Conservation (phyloP, 1,140 invertebrate species). For the Uloborus diversus region DNA sequence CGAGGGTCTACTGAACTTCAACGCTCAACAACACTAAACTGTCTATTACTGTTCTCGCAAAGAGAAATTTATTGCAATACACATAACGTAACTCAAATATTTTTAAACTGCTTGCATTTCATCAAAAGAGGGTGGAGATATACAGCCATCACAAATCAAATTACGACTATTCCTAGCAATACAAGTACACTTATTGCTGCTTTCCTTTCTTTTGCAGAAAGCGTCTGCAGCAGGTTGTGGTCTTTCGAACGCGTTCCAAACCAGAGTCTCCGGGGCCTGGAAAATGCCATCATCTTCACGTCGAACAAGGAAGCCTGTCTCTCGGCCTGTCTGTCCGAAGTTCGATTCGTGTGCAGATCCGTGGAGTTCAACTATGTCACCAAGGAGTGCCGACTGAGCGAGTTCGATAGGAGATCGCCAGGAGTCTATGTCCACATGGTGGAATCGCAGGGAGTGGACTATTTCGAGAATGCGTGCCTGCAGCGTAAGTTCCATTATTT, state of each 20-base stretch:
- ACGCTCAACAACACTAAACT: no score
- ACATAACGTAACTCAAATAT: no score
- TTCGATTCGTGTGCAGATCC: conserved; percentile 89
- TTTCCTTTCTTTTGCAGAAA: conserved; percentile 71
- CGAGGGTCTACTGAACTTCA: no score
- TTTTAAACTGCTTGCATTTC: no score
- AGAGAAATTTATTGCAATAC: no score
- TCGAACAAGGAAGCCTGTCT: conserved; percentile 93
- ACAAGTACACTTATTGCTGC: neutral
- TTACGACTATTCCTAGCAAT: no score
- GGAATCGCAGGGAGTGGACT: conserved; percentile 90
- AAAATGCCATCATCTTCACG: conserved; percentile 91
- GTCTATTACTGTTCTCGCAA: no score
- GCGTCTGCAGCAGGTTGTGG: conserved; percentile 90
- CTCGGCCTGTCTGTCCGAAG: conserved; percentile 90
- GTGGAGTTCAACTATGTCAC: conserved; percentile 94
- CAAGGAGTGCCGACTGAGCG: conserved; percentile 87
- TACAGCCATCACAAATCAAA: no score
- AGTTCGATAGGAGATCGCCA: conserved; percentile 85
- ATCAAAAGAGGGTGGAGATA: no score
- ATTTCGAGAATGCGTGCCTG: conserved; percentile 94
- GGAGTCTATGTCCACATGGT: conserved; percentile 78
- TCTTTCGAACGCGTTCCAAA: conserved; percentile 92
- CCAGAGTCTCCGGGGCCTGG: conserved; percentile 86
- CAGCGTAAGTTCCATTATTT: conserved; percentile 65